A percentile compares a stretch with the other conserved stretches of the same genome.
Conservation (phyloP, 2,797 vertebrate species). For the Clarias pachynema region DNA sequence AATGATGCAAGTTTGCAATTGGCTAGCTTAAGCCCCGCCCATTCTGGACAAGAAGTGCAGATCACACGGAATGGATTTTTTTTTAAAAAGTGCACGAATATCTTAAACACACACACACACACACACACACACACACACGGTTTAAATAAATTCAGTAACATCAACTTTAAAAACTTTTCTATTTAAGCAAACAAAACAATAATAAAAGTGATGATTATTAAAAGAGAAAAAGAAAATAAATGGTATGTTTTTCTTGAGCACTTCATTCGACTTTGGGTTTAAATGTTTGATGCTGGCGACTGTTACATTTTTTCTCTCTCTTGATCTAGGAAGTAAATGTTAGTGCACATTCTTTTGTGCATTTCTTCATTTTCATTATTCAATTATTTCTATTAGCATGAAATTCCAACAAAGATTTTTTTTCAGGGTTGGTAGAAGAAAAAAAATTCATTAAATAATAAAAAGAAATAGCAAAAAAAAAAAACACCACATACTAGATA, state of each 20-base stretch:
- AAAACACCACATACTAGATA: too few relatives aligned
- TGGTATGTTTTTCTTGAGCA: background rate
- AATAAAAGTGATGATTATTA: too few relatives aligned
- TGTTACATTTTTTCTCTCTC: background rate
- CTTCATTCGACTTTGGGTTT: background rate
- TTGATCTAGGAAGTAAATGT: background rate
- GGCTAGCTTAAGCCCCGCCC: background rate
- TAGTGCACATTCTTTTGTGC: too few relatives aligned
- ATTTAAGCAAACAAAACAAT: background rate
- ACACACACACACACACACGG: background rate
- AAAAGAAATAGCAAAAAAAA: background rate
- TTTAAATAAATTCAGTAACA: constrained; percentile 1
- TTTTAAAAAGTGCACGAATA: background rate
- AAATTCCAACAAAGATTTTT: background rate
- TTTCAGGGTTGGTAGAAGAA: background rate
- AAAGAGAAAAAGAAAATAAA: background rate
- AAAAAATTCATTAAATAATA: background rate
- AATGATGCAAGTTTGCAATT: too few relatives aligned
- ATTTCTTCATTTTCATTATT: background rate
- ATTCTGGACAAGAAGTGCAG: background rate
- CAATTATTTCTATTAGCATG: background rate
- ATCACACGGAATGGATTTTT: background rate
- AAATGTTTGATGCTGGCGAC: background rate
- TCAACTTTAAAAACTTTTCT: too few relatives aligned
- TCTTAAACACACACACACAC: background rate